Evolutionary conservation across 2,888 invertebrate species (phyloP).

Genomic region (Mamestra brassicae): DNA sequence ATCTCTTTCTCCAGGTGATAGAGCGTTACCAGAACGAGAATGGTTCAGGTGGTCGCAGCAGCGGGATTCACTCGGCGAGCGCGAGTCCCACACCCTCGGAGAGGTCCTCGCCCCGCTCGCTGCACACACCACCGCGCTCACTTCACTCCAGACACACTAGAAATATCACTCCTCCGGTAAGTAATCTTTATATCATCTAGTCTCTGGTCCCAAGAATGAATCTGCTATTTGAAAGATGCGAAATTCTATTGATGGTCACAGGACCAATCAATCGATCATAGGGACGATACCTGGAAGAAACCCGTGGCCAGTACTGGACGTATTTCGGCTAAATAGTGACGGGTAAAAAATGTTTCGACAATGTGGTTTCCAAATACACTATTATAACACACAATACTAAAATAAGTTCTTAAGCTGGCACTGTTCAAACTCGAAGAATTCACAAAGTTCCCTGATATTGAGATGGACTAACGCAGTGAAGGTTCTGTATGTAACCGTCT

Average conservation of each 20-base stretch:
- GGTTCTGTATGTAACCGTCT: neutral
- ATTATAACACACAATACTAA: too few species aligned
- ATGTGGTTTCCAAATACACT: too few species aligned
- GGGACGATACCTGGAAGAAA: too few species aligned
- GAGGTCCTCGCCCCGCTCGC: conserved; percentile 85
- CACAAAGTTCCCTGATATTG: neutral
- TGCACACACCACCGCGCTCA: conserved; percentile 71
- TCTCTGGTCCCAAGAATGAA: too few species aligned
- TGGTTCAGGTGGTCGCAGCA: conserved; percentile 91
- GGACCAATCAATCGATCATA: too few species aligned
- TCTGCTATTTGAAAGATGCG: too few species aligned
- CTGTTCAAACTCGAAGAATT: neutral
- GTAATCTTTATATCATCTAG: conserved; percentile 50
- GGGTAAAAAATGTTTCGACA: too few species aligned
- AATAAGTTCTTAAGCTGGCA: too few species aligned
- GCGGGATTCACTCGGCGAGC: conserved; percentile 90
- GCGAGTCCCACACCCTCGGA: conserved; percentile 88
- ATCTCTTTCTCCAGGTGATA: conserved; percentile 89
- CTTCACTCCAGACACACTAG: conserved; percentile 80
- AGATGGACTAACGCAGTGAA: neutral
- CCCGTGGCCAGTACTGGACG: neutral
- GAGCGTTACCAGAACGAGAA: conserved; percentile 92
- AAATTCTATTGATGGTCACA: too few species aligned
- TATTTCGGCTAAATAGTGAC: neutral
- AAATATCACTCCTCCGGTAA: conserved; percentile 86